phyloP scores from a whole-genome alignment of 1,140 invertebrate species.

The Hyposmocoma kahamanoa region DNA sequence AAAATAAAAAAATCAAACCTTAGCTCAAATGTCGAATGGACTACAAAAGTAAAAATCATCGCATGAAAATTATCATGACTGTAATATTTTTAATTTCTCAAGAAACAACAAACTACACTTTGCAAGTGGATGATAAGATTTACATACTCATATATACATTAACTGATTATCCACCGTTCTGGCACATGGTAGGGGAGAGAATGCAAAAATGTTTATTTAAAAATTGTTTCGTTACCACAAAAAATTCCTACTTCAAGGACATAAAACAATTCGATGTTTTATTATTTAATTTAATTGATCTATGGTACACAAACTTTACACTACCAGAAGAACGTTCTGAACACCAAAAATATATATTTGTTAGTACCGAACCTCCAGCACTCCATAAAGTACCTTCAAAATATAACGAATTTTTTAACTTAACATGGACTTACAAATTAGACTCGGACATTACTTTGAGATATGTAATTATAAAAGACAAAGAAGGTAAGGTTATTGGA shows the following conservation, averaged over 20 bases:
- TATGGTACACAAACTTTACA: background rate
- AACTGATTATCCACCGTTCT: too few relatives aligned
- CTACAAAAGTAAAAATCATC: too few relatives aligned
- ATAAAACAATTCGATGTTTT: background rate
- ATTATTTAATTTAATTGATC: background rate
- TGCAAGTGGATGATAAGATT: too few relatives aligned
- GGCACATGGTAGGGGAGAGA: too few relatives aligned
- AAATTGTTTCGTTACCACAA: background rate
- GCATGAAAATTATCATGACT: too few relatives aligned
- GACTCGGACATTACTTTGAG: slow-evolving; percentile 76
- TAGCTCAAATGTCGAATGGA: too few relatives aligned
- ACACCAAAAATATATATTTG: background rate
- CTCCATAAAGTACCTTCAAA: background rate
- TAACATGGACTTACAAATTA: slow-evolving; percentile 76
- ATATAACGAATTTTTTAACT: slow-evolving; percentile 59
- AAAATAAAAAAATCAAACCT: too few relatives aligned
- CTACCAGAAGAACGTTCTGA: background rate
- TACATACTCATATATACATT: too few relatives aligned
- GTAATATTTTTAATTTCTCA: too few relatives aligned
- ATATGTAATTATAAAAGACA: slow-evolving; percentile 48
- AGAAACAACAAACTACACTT: too few relatives aligned
- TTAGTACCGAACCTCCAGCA: background rate
- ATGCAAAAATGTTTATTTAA: background rate
- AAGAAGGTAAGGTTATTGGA: slow-evolving; percentile 37
- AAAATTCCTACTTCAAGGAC: background rate